Percentiles rank a stretch among this genome's conserved stretches.
Conservation (phyloP, 1,140 invertebrate species). For the Hesperophylax magnus region DNA sequence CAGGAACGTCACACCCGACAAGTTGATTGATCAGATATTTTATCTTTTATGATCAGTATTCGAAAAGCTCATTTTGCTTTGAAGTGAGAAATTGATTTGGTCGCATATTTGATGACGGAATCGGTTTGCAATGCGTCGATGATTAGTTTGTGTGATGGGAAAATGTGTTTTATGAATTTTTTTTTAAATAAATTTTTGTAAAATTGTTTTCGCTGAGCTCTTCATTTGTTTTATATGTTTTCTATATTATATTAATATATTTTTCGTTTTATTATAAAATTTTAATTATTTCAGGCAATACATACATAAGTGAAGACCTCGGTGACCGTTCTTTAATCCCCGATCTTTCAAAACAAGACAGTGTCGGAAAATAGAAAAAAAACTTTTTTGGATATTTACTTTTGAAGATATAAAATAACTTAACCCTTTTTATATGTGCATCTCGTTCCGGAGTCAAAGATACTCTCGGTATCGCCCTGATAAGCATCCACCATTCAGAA, state of each 20-base stretch:
- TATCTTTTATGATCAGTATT: background rate
- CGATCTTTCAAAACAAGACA: too few relatives aligned
- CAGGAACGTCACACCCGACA: background rate
- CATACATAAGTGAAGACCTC: too few relatives aligned
- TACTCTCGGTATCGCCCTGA: too few relatives aligned
- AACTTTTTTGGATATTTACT: too few relatives aligned
- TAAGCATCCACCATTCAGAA: too few relatives aligned
- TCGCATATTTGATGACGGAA: slow-evolving; percentile 2
- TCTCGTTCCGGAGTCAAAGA: too few relatives aligned
- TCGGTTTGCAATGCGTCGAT: slow-evolving; percentile 17
- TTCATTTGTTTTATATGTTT: background rate
- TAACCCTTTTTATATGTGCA: too few relatives aligned
- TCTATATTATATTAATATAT: background rate
- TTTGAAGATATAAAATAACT: too few relatives aligned
- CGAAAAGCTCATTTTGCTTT: background rate
- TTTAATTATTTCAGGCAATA: too few relatives aligned
- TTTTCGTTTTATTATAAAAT: too few relatives aligned
- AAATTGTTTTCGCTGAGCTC: background rate
- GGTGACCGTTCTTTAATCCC: too few relatives aligned
- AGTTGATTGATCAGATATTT: background rate
- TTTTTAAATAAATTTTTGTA: background rate
- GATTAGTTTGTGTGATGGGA: slow-evolving; percentile 27
- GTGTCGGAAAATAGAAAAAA: too few relatives aligned
- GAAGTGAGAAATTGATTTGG: background rate
- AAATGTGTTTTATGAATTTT: background rate